Base-by-base conservation (phyloP, 1,140 invertebrate genomes). In the Lamellibrachia luymesi region DNA sequence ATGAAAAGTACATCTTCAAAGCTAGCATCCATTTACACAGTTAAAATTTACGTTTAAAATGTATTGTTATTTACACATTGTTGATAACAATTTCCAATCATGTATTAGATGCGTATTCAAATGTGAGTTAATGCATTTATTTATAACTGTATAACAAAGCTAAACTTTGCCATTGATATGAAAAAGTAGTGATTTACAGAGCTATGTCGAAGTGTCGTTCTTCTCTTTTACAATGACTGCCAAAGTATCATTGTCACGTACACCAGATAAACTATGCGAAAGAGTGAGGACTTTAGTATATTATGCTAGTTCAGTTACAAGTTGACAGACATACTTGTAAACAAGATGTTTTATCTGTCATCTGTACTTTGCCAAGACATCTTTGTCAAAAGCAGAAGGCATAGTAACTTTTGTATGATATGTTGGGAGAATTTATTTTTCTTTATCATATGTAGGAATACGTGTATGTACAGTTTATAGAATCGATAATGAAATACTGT, bases 371-470 rank as follows among this genome's bases (percentile, higher is more conserved):
- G 64, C 13, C 17, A 22, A 80, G 64, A 80, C 13, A 22, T 80
- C 64, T 80, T 10, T 80, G 64, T 80, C 64, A 80, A 17, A 80
- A 80, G 64, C 13, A 17, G 1, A 80, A 80, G 64, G 25, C 64
- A 17, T 17, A 80, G 0, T 80, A 2, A 80, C 64, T 80, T 80
- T 80, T 80, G 64, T 80, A 80, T 80, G 64, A 80, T 80, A 80
- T 80, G 64, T 80, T 80, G 64, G 64, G 64, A 80, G 64, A 80
- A 80, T 80, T 80, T 80, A 80, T 80, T 80, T 80, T 80, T 80
- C 64, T 80, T 80, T 80, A 80, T 80, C 13, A 2, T 80, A 80
- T 80, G 64, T 80, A 8, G 64, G 64, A 80, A 80, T 80, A 80
- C 25, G 17, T 80, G 25, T 22, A 80, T 80, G 64, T 80, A 80